Base-by-base conservation (phyloP, 2,888 invertebrate species). In the Drosophila fungiperda region DNA sequence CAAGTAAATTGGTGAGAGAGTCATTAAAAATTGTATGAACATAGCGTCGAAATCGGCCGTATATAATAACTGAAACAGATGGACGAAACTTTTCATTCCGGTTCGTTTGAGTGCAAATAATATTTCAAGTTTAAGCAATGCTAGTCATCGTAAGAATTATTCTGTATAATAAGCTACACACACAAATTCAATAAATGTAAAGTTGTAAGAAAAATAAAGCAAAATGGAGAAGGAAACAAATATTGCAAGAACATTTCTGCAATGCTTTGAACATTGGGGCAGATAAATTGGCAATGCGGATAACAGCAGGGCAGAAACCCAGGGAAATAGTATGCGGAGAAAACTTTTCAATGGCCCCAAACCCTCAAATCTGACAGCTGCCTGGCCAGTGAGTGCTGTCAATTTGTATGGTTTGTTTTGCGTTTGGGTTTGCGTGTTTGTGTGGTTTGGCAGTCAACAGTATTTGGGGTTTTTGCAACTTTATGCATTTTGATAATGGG, bases 391-490 rank as follows among this genome's bases (percentile, higher is more conserved):
- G 45, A 58, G n/a, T 53, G 40, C 57, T 64, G 63, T 53, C 57
- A 61, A 66, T 58, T 40, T 15, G 73, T 76, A 58, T 73, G 23
- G 29, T 45, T 6, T 49, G 17, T 26, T 0, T 26, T 64, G 15
- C 57, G 55, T 38, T 20, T 36, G 20, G 55, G 40, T 58, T 23
- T 64, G 49, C 45, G 70, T 55, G 50, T 68, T 59, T 83, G 71
- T 77, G 71, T 72, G 58, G 69, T 66, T 83, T 83, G 73, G 65
- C 74, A 89, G 83, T 86, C 87, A 83, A 83, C 87, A 77, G 68
- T 76, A 68, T 80, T 66, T 64, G 36, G 68, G 20, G 20, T 45
- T 73, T 80, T 75, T 69, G 69, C 68, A 89, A 89, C 73, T 89
- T 89, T 76, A 73, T 80, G 64, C 83, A 72, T 76, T 68, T 61